Conservation (phyloP, 2,888 invertebrate genomes). For the Macropis europaea region DNA sequence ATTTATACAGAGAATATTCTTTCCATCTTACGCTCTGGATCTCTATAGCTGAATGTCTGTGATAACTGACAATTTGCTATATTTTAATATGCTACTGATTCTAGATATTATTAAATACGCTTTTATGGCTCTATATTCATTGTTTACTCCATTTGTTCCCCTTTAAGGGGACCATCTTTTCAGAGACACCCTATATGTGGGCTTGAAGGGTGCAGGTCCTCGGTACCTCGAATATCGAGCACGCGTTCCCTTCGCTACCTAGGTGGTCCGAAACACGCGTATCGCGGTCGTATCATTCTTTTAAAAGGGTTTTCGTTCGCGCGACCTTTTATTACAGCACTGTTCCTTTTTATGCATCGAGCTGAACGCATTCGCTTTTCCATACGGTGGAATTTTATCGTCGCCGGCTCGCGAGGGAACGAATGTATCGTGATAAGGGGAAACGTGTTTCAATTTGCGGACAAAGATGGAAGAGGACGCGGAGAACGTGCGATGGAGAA, state of each 20-base stretch:
- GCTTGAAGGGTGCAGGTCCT: too few relatives aligned
- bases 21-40: too few relatives aligned
- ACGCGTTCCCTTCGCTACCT: constrained; percentile 53
- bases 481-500: not conserved
- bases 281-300: constrained; percentile 65
- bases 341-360: constrained; percentile 44
- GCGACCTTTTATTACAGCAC: constrained; percentile 60
- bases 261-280: constrained; percentile 65
- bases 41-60: too few relatives aligned
- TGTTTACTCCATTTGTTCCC: too few relatives aligned
- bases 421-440: constrained; percentile 15
- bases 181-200: too few relatives aligned
- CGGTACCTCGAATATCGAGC: constrained; percentile 25
- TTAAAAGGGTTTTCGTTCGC: constrained; percentile 61
- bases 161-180: too few relatives aligned
- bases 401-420: not conserved
- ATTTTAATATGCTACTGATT: too few relatives aligned
- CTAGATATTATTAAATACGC: too few relatives aligned
- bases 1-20: too few relatives aligned
- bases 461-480: constrained; percentile 7
- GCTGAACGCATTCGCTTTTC: not conserved
- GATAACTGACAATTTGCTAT: too few relatives aligned
- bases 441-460: constrained; percentile 19
- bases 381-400: constrained; percentile 18
- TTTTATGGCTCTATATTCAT: too few relatives aligned